phyloP scores from a whole-genome alignment of 1,140 invertebrate species.

The Schlechtendalia chinensis region DNA sequence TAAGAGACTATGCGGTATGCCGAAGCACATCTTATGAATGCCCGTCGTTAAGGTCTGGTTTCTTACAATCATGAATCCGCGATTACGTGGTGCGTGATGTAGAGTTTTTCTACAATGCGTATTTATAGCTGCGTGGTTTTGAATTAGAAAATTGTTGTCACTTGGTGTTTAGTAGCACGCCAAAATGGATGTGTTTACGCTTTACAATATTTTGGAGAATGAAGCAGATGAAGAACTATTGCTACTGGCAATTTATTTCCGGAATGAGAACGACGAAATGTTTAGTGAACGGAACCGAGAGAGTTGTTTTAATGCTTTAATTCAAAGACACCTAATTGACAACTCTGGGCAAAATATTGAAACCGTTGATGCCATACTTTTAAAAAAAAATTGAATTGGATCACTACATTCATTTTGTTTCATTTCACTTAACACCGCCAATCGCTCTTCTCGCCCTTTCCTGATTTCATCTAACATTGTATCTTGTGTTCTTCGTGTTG shows the following conservation, averaged over 20 bases:
- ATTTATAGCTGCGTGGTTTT: neutral
- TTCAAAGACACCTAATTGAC: neutral
- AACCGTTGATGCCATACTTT: neutral
- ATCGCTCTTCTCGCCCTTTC: slow-evolving; percentile 1
- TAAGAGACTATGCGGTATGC: no score
- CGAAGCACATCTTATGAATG: no score
- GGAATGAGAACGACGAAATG: neutral
- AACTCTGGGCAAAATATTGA: neutral
- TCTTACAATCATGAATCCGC: no score
- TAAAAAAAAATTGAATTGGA: neutral
- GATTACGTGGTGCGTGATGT: neutral
- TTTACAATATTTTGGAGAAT: neutral
- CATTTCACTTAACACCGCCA: neutral
- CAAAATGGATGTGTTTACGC: neutral
- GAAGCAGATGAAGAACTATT: neutral
- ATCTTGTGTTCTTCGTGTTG: slow-evolving; percentile 8
- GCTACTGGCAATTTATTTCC: neutral
- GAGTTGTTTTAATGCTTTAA: neutral
- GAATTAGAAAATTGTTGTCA: neutral
- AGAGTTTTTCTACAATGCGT: neutral
- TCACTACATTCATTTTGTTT: neutral
- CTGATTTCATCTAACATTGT: slow-evolving; percentile 2
- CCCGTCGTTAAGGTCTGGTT: no score
- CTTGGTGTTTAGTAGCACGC: neutral
- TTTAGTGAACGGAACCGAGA: neutral